Conservation (phyloP, 2,113 vertebrate genomes). For the Rhinichthys klamathensis region DNA sequence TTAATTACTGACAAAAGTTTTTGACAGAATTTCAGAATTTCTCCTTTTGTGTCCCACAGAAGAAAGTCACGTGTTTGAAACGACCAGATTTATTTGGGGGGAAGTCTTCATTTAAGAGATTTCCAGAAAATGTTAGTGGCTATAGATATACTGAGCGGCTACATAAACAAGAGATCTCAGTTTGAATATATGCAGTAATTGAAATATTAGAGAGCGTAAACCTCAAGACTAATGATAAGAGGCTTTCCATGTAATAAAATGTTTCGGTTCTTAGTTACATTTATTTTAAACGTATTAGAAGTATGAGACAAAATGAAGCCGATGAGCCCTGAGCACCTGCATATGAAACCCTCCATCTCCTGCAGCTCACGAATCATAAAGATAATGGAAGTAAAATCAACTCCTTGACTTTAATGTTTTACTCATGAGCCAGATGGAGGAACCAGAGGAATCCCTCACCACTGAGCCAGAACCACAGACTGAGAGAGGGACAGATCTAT, state of each 20-base stretch:
- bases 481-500: not conserved
- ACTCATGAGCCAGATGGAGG: slow-evolving; percentile 30
- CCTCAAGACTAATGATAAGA: not conserved
- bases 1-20: too few relatives aligned
- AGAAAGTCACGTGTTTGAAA: too few relatives aligned
- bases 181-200: not conserved
- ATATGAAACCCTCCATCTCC: slow-evolving; percentile 26
- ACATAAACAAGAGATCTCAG: not conserved
- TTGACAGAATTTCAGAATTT: too few relatives aligned
- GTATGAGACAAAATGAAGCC: slow-evolving; percentile 5
- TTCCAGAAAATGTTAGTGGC: not conserved
- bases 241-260: not conserved
- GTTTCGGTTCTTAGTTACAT: not conserved
- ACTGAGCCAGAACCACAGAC: not conserved
- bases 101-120: not conserved
- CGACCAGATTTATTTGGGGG: too few relatives aligned
- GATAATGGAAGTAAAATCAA: slow-evolving; percentile 35
- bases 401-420: slow-evolving; percentile 23
- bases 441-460: not conserved
- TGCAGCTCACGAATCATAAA: not conserved
- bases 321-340: not conserved
- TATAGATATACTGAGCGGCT: not conserved
- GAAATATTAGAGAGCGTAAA: not conserved
- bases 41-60: too few relatives aligned
- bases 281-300: not conserved